These are phyloP conservation scores for Wiebesia pumilae DNA, from an alignment of 1,140 invertebrate genomes.

Conservation along the genomic window DNA sequence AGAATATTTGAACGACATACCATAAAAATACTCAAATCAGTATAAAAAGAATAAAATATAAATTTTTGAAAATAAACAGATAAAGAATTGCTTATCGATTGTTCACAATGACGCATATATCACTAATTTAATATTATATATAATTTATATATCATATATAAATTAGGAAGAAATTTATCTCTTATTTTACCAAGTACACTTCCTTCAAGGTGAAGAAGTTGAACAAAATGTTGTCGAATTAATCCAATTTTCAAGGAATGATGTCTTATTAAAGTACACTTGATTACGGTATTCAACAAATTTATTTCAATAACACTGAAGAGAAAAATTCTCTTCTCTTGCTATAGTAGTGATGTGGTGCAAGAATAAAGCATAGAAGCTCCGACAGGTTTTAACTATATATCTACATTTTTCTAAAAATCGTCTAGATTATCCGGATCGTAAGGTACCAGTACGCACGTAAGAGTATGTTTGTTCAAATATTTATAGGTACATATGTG, in stretches of 20 bases:
- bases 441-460: neutral
- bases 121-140: no score
- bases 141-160: no score
- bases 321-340: neutral
- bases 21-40: neutral
- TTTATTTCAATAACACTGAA: neutral
- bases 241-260: conserved; percentile 1
- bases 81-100: no score
- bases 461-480: neutral
- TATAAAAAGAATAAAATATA: neutral
- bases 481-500: conserved; percentile 5
- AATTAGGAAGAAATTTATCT: no score
- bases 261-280: neutral
- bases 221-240: neutral
- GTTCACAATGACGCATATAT: no score
- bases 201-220: no score
- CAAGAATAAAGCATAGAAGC: neutral
- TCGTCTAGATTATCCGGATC: conserved; percentile 37
- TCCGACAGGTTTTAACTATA: conserved; percentile 27
- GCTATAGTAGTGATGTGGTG: neutral
- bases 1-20: no score
- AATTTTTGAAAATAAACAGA: no score
- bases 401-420: conserved; percentile 25
- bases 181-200: no score
- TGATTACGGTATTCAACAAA: conserved; percentile 8